These are phyloP conservation scores for Drosophila aldrichi DNA, from an alignment of 2,888 invertebrate genomes.

Conservation along the genomic window DNA sequence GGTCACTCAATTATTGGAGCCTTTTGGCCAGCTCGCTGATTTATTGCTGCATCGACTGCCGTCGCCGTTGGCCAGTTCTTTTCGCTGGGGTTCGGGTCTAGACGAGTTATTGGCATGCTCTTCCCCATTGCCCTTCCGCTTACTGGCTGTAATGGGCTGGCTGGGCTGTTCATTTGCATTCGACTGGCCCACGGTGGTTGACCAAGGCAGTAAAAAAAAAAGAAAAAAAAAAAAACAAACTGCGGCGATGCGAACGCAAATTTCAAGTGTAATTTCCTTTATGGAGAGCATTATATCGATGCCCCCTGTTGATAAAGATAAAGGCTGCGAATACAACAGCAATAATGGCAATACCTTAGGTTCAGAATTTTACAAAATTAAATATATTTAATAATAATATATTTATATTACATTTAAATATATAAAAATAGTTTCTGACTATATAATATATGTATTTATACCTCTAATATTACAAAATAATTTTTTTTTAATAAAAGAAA, in stretches of 20 bases:
- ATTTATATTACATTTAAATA: too few species aligned
- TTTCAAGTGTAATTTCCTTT: slow-evolving; percentile 68
- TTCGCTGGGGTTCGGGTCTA: slow-evolving; percentile 37
- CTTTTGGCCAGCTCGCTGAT: slow-evolving; percentile 60
- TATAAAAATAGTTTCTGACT: too few species aligned
- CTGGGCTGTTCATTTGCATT: slow-evolving; percentile 72
- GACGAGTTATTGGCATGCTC: slow-evolving; percentile 69
- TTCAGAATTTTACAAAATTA: too few species aligned
- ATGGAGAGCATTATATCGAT: slow-evolving; percentile 48
- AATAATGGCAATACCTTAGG: slow-evolving; percentile 17
- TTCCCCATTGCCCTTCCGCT: slow-evolving; percentile 4
- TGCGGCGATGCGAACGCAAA: slow-evolving; percentile 26
- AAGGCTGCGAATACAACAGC: slow-evolving; percentile 5
- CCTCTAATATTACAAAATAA: too few species aligned
- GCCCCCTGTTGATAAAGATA: slow-evolving; percentile 30
- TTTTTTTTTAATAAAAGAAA: too few species aligned
- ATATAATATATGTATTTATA: too few species aligned
- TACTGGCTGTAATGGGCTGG: slow-evolving; percentile 24
- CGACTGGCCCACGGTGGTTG: slow-evolving; percentile 55
- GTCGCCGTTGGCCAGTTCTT: slow-evolving; percentile 47
- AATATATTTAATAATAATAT: too few species aligned
- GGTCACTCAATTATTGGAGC: slow-evolving; percentile 75
- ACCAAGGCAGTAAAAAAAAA: slow-evolving; percentile 34
- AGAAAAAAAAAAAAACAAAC: slow-evolving; percentile 5
- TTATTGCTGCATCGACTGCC: slow-evolving; percentile 64